Percentiles rank a stretch among this genome's conserved stretches.
These are phyloP conservation scores for Battus philenor DNA, from an alignment of 1,140 invertebrate genomes.

Conservation along the genomic window DNA sequence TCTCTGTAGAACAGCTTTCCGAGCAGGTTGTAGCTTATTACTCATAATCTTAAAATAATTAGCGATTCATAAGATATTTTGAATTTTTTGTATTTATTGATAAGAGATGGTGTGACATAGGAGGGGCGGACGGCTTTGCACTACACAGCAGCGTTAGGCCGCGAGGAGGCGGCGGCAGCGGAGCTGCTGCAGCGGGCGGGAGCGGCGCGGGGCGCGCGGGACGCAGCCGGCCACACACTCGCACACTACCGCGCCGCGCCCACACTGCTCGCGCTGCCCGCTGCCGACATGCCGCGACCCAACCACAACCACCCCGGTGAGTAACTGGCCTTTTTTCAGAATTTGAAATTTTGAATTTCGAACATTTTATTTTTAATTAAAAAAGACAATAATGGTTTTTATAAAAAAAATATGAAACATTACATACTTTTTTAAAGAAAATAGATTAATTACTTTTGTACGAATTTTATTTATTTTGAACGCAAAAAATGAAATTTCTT, in stretches of 20 bases:
- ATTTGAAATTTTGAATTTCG: too few species aligned
- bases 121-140: conserved; percentile 86
- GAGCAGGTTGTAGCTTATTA: too few species aligned
- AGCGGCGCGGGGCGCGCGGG: conserved; percentile 80
- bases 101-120: conserved; percentile 19
- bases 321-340: conserved; percentile 17
- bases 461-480: too few species aligned
- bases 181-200: conserved; percentile 80
- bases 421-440: too few species aligned
- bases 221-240: conserved; percentile 81
- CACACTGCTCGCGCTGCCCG: conserved; percentile 79
- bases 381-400: too few species aligned
- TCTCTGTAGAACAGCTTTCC: too few species aligned
- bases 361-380: too few species aligned
- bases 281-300: conserved; percentile 46
- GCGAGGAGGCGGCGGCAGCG: conserved; percentile 80
- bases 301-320: conserved; percentile 43
- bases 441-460: too few species aligned
- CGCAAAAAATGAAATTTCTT: too few species aligned
- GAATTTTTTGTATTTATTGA: conserved; percentile 7
- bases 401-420: too few species aligned
- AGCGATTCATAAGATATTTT: too few species aligned
- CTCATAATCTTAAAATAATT: too few species aligned
- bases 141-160: conserved; percentile 82
- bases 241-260: conserved; percentile 82